Percentiles rank a stretch among this genome's conserved stretches.
phyloP scores from a whole-genome alignment of 35 echinoderm and acorn worm species.

The Lytechinus variegatus region DNA sequence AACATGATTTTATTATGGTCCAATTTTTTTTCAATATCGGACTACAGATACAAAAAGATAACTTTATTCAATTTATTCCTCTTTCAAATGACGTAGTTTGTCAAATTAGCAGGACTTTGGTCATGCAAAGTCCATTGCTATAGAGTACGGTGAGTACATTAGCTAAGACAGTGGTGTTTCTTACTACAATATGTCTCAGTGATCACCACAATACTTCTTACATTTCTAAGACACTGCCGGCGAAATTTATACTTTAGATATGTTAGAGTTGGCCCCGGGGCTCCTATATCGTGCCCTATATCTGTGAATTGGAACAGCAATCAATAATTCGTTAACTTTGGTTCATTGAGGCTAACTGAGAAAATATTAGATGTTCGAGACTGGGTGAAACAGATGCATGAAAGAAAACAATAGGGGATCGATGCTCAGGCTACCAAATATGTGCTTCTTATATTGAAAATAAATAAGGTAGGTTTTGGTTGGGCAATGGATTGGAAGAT shows the following conservation, averaged over 20 bases:
- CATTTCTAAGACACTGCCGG: not conserved
- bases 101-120: not conserved
- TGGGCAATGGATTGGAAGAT: not conserved
- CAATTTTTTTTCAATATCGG: too few species aligned
- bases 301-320: not conserved
- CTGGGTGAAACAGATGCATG: not conserved
- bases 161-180: not conserved
- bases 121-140: not conserved
- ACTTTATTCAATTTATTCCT: too few species aligned
- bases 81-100: too few species aligned
- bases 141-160: not conserved
- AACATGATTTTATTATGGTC: too few species aligned
- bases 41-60: too few species aligned
- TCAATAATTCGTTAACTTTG: conserved; percentile 14
- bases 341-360: not conserved
- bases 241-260: not conserved
- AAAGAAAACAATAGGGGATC: not conserved
- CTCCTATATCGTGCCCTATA: not conserved
- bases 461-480: not conserved
- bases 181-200: not conserved
- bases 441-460: not conserved
- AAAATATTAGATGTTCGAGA: not conserved
- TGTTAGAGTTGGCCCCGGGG: not conserved
- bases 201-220: not conserved
- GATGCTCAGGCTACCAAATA: not conserved